Percentiles rank a stretch among this genome's conserved stretches.
These are phyloP conservation scores for Hydrolagus affinis DNA, from an alignment of 2,113 vertebrate genomes.

Conservation along the genomic window DNA sequence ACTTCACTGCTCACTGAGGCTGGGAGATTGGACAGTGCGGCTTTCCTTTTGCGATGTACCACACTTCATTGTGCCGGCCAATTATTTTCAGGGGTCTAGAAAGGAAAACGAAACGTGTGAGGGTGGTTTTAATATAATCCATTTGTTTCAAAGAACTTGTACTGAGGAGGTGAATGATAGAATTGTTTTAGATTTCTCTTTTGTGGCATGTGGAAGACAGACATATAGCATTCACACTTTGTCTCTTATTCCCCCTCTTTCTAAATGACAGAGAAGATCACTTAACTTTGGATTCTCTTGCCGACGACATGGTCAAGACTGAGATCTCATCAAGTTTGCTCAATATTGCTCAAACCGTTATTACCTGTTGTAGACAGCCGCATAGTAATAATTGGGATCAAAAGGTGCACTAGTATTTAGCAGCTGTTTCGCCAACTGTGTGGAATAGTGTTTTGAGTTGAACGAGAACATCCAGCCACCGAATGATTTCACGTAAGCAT, in stretches of 20 bases:
- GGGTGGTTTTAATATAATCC: neutral
- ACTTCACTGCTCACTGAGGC: no score
- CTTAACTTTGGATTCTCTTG: neutral
- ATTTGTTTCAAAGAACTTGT: neutral
- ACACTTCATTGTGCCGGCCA: slow-evolving; percentile 57
- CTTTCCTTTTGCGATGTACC: slow-evolving; percentile 45
- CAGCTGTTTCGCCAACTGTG: slow-evolving; percentile 37
- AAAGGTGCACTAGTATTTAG: slow-evolving; percentile 40
- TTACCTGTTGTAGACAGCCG: slow-evolving; percentile 57
- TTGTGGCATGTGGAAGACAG: neutral
- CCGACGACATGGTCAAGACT: neutral
- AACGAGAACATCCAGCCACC: slow-evolving; percentile 42
- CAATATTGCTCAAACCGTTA: slow-evolving; percentile 33
- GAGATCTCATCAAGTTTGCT: neutral
- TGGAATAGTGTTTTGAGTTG: slow-evolving; percentile 36
- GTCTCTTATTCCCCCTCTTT: neutral
- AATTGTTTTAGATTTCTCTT: no score
- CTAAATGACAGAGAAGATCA: no score
- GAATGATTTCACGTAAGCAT: slow-evolving; percentile 45
- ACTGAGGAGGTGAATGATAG: neutral
- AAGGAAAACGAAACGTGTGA: slow-evolving; percentile 32
- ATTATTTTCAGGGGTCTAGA: slow-evolving; percentile 49
- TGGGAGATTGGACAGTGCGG: slow-evolving; percentile 42
- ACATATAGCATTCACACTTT: neutral
- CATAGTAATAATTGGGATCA: slow-evolving; percentile 38